Evolutionary conservation across 2,113 vertebrate genomes (phyloP).

Genomic region (Peromyscus leucopus): DNA sequence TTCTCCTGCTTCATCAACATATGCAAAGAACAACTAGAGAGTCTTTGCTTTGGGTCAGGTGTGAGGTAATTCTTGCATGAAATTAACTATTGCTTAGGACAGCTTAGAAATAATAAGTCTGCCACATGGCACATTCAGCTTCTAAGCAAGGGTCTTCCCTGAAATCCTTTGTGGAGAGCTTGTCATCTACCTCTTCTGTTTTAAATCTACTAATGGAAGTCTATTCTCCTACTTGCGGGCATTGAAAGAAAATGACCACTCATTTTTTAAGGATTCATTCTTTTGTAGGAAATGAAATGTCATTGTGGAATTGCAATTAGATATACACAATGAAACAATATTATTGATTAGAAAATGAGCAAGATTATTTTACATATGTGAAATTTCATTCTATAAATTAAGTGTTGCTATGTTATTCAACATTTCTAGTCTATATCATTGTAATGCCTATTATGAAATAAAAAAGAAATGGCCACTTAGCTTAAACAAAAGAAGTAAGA

Average conservation of each 20-base stretch:
- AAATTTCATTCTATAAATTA: neutral
- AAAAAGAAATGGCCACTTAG: neutral
- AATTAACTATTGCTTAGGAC: conserved; percentile 73
- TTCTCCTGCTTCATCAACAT: conserved; percentile 24
- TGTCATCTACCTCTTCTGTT: neutral
- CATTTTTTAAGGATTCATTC: neutral
- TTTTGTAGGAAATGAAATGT: conserved; percentile 1
- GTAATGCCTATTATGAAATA: neutral
- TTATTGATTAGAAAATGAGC: conserved; percentile 11
- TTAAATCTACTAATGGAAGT: neutral
- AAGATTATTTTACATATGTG: neutral
- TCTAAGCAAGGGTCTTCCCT: conserved; percentile 19
- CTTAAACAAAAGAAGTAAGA: conserved; percentile 21
- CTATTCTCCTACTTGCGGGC: neutral
- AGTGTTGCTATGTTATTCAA: neutral
- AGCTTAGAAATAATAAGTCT: conserved; percentile 58
- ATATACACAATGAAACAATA: neutral
- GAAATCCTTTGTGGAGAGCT: neutral
- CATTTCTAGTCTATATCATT: neutral
- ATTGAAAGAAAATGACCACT: neutral
- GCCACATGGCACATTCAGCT: neutral
- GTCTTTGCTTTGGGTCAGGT: conserved; percentile 3
- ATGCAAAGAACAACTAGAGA: conserved; percentile 30
- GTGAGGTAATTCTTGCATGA: conserved; percentile 68
- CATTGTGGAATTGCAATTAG: neutral